A percentile compares a stretch with the other conserved stretches of the same genome.
Conservation (phyloP, 2,797 vertebrate genomes). For the Betta splendens region DNA sequence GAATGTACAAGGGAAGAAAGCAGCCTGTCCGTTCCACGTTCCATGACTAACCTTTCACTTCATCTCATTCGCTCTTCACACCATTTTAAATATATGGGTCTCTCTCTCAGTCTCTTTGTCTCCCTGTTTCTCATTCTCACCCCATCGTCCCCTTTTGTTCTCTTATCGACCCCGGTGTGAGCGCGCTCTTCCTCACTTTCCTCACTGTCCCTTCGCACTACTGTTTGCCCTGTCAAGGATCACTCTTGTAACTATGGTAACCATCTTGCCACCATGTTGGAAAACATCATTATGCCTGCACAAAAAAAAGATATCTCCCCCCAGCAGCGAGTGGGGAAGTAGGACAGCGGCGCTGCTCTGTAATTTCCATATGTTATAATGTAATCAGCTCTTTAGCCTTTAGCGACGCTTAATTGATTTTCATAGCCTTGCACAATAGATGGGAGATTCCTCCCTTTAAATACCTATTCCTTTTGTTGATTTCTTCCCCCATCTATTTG, state of each 20-base stretch:
- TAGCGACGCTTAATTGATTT: conserved; percentile 70
- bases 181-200: conserved; percentile 49
- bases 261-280: conserved; percentile 61
- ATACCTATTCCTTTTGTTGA: conserved; percentile 36
- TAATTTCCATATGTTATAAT: conserved; percentile 69
- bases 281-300: conserved; percentile 63
- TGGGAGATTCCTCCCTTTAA: conserved; percentile 33
- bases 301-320: conserved; percentile 56
- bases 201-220: conserved; percentile 43
- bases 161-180: conserved; percentile 45
- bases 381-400: conserved; percentile 61
- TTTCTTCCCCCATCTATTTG: conserved; percentile 21
- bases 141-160: conserved; percentile 29
- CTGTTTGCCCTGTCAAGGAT: conserved; percentile 52
- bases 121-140: conserved; percentile 32
- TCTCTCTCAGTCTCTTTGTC: conserved; percentile 8
- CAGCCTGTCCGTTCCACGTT: not conserved
- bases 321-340: conserved; percentile 26
- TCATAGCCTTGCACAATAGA: conserved; percentile 47
- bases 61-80: conserved; percentile 10
- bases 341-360: conserved; percentile 30
- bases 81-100: conserved; percentile 13
- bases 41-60: not conserved
- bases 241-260: conserved; percentile 75
- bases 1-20: not conserved